Conservation (phyloP, 2,797 vertebrate species). For the Neosalanx taihuensis region DNA sequence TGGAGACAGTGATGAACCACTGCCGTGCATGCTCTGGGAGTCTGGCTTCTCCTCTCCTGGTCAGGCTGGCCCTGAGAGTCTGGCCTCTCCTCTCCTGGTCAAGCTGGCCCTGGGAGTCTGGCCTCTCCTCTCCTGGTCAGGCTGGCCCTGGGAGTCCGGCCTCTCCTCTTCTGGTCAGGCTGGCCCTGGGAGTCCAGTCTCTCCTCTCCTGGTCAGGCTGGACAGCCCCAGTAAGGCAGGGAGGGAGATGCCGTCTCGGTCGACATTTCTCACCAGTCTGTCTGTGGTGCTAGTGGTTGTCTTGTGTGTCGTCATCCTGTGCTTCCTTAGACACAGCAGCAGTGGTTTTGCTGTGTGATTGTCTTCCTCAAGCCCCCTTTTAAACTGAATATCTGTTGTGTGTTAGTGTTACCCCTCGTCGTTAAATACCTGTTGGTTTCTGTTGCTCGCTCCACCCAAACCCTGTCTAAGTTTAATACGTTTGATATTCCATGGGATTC, state of each 20-base stretch:
- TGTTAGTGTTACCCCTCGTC: slow-evolving; percentile 53
- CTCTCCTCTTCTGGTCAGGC: neutral
- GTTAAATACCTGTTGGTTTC: slow-evolving; percentile 24
- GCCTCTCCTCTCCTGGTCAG: neutral
- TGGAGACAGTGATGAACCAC: slow-evolving; percentile 67
- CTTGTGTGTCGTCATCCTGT: slow-evolving; percentile 60
- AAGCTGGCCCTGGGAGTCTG: slow-evolving; percentile 32
- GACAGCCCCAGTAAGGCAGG: slow-evolving; percentile 16
- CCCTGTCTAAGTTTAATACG: slow-evolving; percentile 12
- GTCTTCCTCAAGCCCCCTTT: neutral
- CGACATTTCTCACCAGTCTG: slow-evolving; percentile 68
- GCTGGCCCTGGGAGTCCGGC: too few relatives aligned
- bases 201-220: neutral
- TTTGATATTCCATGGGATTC: neutral
- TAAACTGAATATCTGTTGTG: slow-evolving; percentile 53
- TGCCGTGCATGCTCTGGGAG: slow-evolving; percentile 41
- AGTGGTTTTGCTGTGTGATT: slow-evolving; percentile 17
- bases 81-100: too few relatives aligned
- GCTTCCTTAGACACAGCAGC: slow-evolving; percentile 27
- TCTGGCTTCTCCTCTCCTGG: neutral
- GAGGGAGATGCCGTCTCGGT: slow-evolving; percentile 46
- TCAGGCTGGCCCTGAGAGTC: too few relatives aligned
- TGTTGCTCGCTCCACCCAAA: slow-evolving; percentile 38
- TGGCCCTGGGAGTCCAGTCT: slow-evolving; percentile 28
- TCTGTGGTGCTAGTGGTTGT: slow-evolving; percentile 25